Evolutionary conservation across 2,797 vertebrate species (phyloP).

Genomic region (Micrastur ruficollis): DNA sequence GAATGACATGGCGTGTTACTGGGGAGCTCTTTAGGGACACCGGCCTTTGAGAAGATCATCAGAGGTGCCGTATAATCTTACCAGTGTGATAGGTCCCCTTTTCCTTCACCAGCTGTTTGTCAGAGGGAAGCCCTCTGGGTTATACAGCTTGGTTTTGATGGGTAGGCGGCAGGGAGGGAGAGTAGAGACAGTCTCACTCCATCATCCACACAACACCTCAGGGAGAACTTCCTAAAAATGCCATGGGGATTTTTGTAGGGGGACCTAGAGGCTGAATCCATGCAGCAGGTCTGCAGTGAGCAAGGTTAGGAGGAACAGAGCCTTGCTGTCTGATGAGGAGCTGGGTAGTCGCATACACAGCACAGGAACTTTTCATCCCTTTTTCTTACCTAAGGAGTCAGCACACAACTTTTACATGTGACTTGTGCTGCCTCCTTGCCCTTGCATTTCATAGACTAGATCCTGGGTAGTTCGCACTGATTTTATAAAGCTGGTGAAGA

Average conservation of each 20-base stretch:
- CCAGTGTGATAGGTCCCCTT: accelerated
- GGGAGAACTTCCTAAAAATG: neutral
- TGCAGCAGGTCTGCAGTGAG: neutral
- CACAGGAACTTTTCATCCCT: neutral
- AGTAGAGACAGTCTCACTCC: neutral
- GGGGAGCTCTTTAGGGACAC: neutral
- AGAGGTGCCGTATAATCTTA: neutral
- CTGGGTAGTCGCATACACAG: accelerated
- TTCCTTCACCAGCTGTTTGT: too few relatives aligned
- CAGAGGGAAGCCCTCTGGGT: neutral
- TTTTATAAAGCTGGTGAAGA: neutral
- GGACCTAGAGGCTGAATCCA: neutral
- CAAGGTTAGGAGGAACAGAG: neutral
- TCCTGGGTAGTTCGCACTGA: neutral
- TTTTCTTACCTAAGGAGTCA: neutral
- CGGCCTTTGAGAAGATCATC: neutral
- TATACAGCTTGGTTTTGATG: accelerated
- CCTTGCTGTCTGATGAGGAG: neutral
- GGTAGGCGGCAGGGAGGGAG: too few relatives aligned
- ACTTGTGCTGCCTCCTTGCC: neutral
- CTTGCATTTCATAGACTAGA: accelerated
- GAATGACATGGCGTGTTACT: accelerated
- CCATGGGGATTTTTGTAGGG: neutral
- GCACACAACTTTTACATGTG: accelerated
- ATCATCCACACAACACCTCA: neutral